Conservation (phyloP, 2,113 vertebrate species). For the Channa maculata region DNA sequence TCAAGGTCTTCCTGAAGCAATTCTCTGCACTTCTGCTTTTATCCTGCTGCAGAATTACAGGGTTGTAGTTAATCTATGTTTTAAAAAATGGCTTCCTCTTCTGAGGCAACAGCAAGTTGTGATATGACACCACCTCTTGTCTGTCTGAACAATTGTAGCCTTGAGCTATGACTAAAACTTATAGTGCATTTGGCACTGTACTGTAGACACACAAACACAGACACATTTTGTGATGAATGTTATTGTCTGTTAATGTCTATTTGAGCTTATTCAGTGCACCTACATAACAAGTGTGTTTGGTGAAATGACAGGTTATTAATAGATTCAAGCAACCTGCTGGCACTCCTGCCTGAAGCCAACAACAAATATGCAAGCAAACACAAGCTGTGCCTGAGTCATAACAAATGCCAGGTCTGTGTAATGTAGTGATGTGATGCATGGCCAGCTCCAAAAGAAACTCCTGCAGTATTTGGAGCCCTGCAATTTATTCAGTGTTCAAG, state of each 20-base stretch:
- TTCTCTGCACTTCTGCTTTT: slow-evolving; percentile 23
- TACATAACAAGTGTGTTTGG: slow-evolving; percentile 34
- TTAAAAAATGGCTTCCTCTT: too few relatives aligned
- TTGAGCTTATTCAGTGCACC: slow-evolving; percentile 28
- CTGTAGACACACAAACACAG: not conserved
- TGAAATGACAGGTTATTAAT: slow-evolving; percentile 70
- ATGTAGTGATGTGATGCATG: slow-evolving; percentile 51
- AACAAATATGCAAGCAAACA: slow-evolving; percentile 17
- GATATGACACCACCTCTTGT: too few relatives aligned
- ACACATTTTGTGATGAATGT: slow-evolving; percentile 2
- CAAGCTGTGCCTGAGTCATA: slow-evolving; percentile 68
- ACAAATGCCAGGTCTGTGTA: slow-evolving; percentile 64
- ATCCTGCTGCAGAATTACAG: slow-evolving; percentile 6
- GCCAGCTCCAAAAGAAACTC: slow-evolving; percentile 43
- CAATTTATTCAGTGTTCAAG: slow-evolving; percentile 18
- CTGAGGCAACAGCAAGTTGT: too few relatives aligned
- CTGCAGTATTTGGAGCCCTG: slow-evolving; percentile 39
- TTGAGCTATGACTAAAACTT: slow-evolving; percentile 13
- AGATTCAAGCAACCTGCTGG: slow-evolving; percentile 62
- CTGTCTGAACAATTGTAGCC: not conserved
- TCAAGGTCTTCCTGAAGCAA: slow-evolving; percentile 28
- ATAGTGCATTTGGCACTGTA: not conserved
- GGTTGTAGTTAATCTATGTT: slow-evolving; percentile 6
- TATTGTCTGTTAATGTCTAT: not conserved
- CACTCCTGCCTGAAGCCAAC: slow-evolving; percentile 45